phyloP scores from a whole-genome alignment of 2,797 vertebrate species.

The Oreortyx pictus region DNA sequence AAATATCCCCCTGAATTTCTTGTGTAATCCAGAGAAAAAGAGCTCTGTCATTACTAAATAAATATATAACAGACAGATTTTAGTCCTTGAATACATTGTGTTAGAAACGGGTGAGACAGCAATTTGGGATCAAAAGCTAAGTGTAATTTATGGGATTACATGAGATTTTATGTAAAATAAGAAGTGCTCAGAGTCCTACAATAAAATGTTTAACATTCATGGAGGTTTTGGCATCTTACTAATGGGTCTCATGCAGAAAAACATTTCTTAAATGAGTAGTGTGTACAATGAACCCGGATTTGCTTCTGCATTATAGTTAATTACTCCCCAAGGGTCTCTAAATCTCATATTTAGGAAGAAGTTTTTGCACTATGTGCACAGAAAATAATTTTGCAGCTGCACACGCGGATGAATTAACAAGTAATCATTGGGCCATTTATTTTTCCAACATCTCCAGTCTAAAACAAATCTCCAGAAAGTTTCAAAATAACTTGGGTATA shows the following conservation, averaged over 20 bases:
- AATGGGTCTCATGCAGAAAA: conserved; percentile 34
- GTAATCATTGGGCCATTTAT: background rate
- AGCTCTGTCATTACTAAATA: background rate
- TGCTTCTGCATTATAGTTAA: conserved; percentile 46
- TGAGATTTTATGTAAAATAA: background rate
- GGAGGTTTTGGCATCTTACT: conserved; percentile 15
- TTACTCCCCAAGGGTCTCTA: conserved; percentile 57
- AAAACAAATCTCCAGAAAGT: background rate
- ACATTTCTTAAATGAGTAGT: conserved; percentile 25
- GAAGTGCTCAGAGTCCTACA: background rate
- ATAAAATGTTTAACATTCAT: conserved; percentile 48
- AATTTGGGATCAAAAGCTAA: conserved; percentile 25
- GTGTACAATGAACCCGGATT: conserved; percentile 45
- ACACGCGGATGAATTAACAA: conserved; percentile 24
- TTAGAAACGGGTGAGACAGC: background rate
- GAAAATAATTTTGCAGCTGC: conserved; percentile 62
- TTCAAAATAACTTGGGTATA: background rate
- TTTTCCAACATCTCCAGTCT: background rate
- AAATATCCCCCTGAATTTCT: background rate
- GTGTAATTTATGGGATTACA: background rate
- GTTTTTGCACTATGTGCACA: conserved; percentile 22
- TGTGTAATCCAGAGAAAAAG: background rate
- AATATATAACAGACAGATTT: background rate
- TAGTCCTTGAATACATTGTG: background rate
- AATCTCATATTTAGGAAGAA: conserved; percentile 54